Conservation (phyloP, 2,888 invertebrate genomes). For the Euplexia lucipara region DNA sequence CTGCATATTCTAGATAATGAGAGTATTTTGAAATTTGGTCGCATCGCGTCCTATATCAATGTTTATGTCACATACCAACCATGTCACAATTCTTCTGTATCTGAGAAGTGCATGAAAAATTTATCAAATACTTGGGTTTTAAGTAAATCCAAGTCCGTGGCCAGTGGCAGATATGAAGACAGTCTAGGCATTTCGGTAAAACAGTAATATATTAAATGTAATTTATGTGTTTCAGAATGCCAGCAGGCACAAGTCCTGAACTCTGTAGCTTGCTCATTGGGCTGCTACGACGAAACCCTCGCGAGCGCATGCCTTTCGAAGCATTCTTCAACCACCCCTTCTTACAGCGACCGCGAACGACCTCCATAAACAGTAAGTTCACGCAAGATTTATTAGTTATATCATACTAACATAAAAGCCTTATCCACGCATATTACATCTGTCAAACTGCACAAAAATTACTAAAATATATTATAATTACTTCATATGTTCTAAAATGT, state of each 20-base stretch:
- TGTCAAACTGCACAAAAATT: conserved; percentile 25
- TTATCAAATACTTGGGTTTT: conserved; percentile 2
- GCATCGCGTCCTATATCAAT: conserved; percentile 33
- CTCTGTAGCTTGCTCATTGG: conserved; percentile 96
- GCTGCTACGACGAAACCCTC: conserved; percentile 97
- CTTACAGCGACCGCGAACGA: conserved; percentile 92
- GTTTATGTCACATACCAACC: conserved; percentile 19
- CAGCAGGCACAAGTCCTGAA: conserved; percentile 97
- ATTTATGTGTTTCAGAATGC: conserved; percentile 93
- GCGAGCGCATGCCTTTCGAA: conserved; percentile 98
- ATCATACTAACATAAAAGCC: conserved; percentile 33
- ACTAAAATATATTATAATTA: conserved; percentile 26
- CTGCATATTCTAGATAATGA: conserved; percentile 34
- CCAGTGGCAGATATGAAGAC: no score
- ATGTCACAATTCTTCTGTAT: neutral
- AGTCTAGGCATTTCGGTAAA: no score
- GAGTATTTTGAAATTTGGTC: conserved; percentile 32
- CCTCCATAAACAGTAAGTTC: conserved; percentile 87
- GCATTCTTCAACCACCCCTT: conserved; percentile 99
- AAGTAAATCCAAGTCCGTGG: conserved; percentile 23
- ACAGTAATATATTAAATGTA: no score
- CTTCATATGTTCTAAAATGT: conserved; percentile 3
- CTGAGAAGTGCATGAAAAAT: conserved; percentile 14
- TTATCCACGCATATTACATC: conserved; percentile 28
- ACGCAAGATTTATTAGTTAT: conserved; percentile 6